Conservation (phyloP, 2,797 vertebrate species). For the Periparus ater region DNA sequence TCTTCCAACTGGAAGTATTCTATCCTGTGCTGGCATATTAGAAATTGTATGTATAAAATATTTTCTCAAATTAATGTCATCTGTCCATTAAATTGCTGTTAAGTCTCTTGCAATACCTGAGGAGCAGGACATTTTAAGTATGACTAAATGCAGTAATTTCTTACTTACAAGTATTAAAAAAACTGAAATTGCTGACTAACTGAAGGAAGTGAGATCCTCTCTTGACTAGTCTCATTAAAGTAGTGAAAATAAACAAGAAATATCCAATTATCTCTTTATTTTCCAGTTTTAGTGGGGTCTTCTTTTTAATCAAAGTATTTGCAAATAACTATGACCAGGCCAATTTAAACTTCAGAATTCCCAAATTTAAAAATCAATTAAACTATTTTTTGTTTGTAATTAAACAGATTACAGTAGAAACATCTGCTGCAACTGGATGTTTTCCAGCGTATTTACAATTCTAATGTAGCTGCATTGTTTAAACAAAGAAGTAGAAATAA, state of each 20-base stretch:
- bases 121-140: constrained; percentile 2
- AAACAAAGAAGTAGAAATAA: neutral
- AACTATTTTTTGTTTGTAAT: constrained; percentile 4
- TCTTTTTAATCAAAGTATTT: neutral
- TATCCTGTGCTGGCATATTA: neutral
- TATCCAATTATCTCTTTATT: neutral
- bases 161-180: constrained; percentile 44
- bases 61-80: neutral
- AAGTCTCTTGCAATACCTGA: constrained; percentile 1
- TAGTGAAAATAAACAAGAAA: neutral
- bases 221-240: neutral
- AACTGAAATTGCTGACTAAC: constrained; percentile 41
- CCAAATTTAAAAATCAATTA: constrained; percentile 37
- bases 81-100: constrained; percentile 2
- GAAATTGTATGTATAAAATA: neutral
- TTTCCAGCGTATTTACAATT: constrained; percentile 48
- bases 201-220: neutral
- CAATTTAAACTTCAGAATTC: neutral
- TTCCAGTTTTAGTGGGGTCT: neutral
- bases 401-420: constrained; percentile 48
- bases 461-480: neutral
- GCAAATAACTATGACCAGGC: neutral
- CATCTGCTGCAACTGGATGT: constrained; percentile 42
- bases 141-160: constrained; percentile 19
- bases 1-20: neutral